These are phyloP conservation scores for Epinephelus coioides DNA, from an alignment of 2,797 vertebrate species.

Conservation along the genomic window DNA sequence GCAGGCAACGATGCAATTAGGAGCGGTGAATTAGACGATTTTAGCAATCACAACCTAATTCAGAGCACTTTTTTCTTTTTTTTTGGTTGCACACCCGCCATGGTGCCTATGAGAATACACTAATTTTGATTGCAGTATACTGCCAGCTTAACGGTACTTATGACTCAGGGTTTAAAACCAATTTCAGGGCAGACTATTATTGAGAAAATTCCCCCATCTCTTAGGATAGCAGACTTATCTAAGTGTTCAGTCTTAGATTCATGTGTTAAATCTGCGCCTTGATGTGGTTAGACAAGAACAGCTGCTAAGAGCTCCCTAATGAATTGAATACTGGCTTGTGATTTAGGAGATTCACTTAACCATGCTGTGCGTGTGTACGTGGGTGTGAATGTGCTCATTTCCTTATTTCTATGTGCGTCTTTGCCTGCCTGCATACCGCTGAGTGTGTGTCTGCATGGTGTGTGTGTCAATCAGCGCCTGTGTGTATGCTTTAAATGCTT, in stretches of 20 bases:
- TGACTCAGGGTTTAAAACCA: constrained; percentile 51
- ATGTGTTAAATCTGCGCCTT: constrained; percentile 69
- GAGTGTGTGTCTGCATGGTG: neutral
- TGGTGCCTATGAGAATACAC: constrained; percentile 11
- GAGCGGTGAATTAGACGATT: neutral
- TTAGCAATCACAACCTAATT: neutral
- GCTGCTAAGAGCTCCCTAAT: constrained; percentile 77
- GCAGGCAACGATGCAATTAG: constrained; percentile 1
- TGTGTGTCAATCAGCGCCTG: neutral
- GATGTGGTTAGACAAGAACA: constrained; percentile 75
- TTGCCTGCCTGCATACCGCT: neutral
- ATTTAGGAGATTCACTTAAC: constrained; percentile 75
- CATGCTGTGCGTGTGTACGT: constrained; percentile 31
- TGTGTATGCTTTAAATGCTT: constrained; percentile 15
- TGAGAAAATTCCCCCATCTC: constrained; percentile 44
- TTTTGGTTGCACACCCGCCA: neutral
- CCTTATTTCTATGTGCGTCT: constrained; percentile 9
- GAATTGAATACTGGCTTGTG: constrained; percentile 70
- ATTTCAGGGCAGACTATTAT: constrained; percentile 40
- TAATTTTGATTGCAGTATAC: constrained; percentile 39
- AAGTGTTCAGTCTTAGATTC: constrained; percentile 56
- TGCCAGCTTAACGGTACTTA: constrained; percentile 40
- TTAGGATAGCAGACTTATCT: constrained; percentile 53
- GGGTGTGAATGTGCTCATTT: constrained; percentile 42
- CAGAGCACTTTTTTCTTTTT: neutral